Evolutionary conservation across 2,888 invertebrate species (phyloP), one percentile per base, ranked within the genome.

Genomic region (Rotaria macrura): DNA sequence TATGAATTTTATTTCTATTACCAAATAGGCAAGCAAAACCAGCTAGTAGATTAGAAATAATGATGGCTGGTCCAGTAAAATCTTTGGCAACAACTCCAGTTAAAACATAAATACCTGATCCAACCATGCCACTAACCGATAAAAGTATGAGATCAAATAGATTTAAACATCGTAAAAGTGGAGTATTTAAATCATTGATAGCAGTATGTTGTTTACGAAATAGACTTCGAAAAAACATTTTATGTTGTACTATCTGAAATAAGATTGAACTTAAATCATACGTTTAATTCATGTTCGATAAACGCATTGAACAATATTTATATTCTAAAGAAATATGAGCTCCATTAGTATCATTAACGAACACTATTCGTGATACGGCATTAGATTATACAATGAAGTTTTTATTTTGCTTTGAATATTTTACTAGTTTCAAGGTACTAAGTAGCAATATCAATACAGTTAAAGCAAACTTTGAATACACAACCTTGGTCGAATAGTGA

Each of bases 21-120:
- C 65, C 79, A 79, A 43, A n/a, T n/a, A 86, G 34, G 79, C 86
- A 86, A 34, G 86, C 86, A n/a, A 84, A n/a, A 29, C 57, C 86
- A 25, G 86, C 52, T 29, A 84, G 23, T 34, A 86, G 54, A 83
- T 86, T 84, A 7, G 86, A 74, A 14, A 86, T 14, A 38, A 84
- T 43, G 29, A 86, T 49, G 7, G 55, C 84, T 29, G 57, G 86
- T 25, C 86, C 86, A 3, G 84, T 84, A 25, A 74, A 55, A 29
- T 72, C 55, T 79, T 74, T 49, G 29, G 86, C 84, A 38, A 84
- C 86, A 40, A 86, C 55, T 23, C 86, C 86, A 79, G 84, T 86
- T 40, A 86, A 47, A 38, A 86, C 86, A 83, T 86, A 86, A 55
- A 86, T 84, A 17, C 86, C 86, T 10, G 86, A 86, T 29, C 86